Conservation (phyloP, 2,113 vertebrate genomes). For the Euleptes europaea region DNA sequence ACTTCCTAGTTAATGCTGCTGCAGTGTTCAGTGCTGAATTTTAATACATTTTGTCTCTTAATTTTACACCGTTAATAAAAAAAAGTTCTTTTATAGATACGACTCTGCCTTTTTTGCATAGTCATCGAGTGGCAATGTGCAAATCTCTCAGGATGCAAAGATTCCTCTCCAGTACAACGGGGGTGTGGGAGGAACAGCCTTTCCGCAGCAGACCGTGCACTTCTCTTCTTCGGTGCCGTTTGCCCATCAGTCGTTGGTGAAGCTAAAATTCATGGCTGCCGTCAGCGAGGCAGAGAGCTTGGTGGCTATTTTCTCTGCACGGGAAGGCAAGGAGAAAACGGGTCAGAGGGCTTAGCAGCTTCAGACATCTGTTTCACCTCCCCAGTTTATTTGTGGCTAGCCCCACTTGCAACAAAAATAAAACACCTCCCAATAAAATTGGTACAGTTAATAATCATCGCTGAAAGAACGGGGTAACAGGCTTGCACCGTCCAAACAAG, state of each 20-base stretch:
- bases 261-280: constrained; percentile 81
- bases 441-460: too few relatives aligned
- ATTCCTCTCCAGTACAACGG: too few relatives aligned
- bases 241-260: constrained; percentile 60
- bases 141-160: neutral
- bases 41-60: neutral
- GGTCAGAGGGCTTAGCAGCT: neutral
- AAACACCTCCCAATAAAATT: too few relatives aligned
- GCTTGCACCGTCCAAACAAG: neutral
- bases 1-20: neutral
- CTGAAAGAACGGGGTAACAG: too few relatives aligned
- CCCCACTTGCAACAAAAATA: too few relatives aligned
- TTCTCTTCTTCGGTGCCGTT: neutral
- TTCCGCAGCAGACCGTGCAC: neutral
- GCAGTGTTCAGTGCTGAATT: too few relatives aligned
- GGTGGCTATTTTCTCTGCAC: constrained; percentile 83
- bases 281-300: constrained; percentile 84
- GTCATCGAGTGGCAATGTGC: neutral
- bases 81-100: neutral
- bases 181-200: too few relatives aligned
- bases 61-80: constrained; percentile 15
- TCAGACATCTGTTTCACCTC: neutral
- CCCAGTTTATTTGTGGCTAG: too few relatives aligned
- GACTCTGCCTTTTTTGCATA: neutral
- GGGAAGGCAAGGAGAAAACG: neutral